Conservation (phyloP, 2,113 vertebrate species). For the Loxodonta africana region DNA sequence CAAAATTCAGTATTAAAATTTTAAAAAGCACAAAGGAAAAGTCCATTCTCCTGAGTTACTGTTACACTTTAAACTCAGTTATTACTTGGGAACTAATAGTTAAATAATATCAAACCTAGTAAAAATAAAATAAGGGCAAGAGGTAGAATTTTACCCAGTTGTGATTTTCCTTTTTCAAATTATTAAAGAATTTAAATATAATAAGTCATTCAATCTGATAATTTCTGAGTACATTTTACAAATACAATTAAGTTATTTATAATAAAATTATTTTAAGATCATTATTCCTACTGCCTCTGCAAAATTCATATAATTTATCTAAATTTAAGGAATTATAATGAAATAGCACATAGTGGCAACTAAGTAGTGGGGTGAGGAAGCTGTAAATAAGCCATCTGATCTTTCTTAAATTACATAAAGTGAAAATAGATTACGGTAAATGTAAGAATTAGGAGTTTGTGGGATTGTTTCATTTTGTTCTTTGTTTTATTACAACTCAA, state of each 20-base stretch:
- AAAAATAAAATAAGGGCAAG: constrained; percentile 49
- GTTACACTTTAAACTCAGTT: constrained; percentile 37
- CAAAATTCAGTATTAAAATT: constrained; percentile 47
- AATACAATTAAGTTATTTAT: not conserved
- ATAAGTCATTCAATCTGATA: not conserved
- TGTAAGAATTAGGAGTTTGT: not conserved
- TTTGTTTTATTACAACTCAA: constrained; percentile 3
- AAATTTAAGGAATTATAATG: not conserved
- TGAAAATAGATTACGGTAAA: not conserved
- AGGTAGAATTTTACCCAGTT: not conserved
- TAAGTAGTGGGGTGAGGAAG: not conserved
- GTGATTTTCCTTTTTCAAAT: constrained; percentile 33
- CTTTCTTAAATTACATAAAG: constrained; percentile 20
- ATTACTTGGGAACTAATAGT: constrained; percentile 24
- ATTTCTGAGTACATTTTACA: not conserved
- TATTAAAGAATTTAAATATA: constrained; percentile 4
- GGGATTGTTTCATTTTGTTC: not conserved
- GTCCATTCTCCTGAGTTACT: constrained; percentile 11
- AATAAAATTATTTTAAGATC: constrained; percentile 52
- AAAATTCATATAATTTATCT: not conserved
- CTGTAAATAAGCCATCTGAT: not conserved
- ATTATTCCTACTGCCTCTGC: constrained; percentile 1
- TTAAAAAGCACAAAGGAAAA: constrained; percentile 65
- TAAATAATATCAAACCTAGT: constrained; percentile 37
- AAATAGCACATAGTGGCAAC: not conserved